Evolutionary conservation across 2,113 vertebrate species (phyloP), one percentile per base, ranked within the genome.

Genomic region (Australoheros scitulus): DNA sequence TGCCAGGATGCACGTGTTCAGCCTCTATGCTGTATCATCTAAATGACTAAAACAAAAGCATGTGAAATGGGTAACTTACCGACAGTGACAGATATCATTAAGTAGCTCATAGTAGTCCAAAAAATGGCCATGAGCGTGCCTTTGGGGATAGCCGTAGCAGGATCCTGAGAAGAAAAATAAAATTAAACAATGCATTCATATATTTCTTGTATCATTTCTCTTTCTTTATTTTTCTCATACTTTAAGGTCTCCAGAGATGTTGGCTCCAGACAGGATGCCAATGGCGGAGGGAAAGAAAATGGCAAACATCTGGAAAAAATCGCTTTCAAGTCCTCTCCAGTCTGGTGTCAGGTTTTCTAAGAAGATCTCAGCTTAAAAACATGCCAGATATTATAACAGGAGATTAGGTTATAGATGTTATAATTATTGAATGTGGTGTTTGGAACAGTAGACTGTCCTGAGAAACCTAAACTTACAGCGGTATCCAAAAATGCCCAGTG

Each of bases 271-370:
- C 47, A 96, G 81, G 80, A 96, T 93, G 17, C 96, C 94, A 20
- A 95, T 96, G 74, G 94, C 93, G 2, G 95, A 95, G 6, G 94
- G 95, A 82, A 97, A 97, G 85, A 96, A 96, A 85, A 96, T 95
- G 75, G 95, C 93, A 87, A 97, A 96, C 92, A 96, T 94, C 36
- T 87, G 70, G 70, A 96, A 96, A 88, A 97, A 96, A 76, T 72
- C 65, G 3, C 79, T 75, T 0, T 91, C 55, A 24, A 74, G 11
- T 5, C 78, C 91, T 76, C 79, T 83, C 89, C 89, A 95, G 20
- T 88, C 61, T 9, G 95, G 94, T 47, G 84, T 76, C 14, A 96
- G 81, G 77, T 96, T 96, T 6, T 88, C 74, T 20, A 94, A 7
- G 20, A 97, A 96, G 70, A 96, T 92, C 5, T 94, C 95, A 13